Percentiles rank a stretch among this genome's conserved stretches.
phyloP scores from a whole-genome alignment of 2,797 vertebrate genomes.

The Schizopygopsis pylzovi region DNA sequence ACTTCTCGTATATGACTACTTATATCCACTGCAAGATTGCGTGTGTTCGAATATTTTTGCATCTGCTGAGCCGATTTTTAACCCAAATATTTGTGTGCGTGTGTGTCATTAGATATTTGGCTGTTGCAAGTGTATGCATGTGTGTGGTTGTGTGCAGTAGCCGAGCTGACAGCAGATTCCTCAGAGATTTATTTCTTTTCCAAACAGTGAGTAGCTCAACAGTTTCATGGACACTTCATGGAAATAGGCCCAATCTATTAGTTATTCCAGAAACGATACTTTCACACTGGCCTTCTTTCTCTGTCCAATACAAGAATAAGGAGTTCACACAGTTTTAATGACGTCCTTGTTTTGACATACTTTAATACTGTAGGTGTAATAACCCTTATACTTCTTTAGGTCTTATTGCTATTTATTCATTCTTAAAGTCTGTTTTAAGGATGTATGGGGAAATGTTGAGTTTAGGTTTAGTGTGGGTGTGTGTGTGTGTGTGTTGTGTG shows the following conservation, averaged over 20 bases:
- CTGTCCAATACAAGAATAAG: conserved; percentile 63
- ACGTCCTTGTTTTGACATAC: conserved; percentile 75
- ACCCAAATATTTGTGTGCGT: conserved; percentile 44
- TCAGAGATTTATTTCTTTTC: conserved; percentile 46
- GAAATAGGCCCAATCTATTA: conserved; percentile 65
- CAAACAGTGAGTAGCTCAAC: conserved; percentile 64
- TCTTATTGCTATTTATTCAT: conserved; percentile 43
- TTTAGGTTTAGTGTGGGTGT: background rate
- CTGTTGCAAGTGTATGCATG: conserved; percentile 33
- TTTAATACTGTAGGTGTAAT: conserved; percentile 68
- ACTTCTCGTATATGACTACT: background rate
- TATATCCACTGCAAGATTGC: background rate
- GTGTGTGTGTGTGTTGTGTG: no score
- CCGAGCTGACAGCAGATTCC: conserved; percentile 54
- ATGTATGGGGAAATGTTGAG: no score
- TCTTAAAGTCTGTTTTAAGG: no score
- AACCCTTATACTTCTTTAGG: conserved; percentile 55
- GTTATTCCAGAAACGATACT: conserved; percentile 76
- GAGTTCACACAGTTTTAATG: conserved; percentile 61
- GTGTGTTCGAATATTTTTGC: background rate
- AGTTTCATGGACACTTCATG: conserved; percentile 69
- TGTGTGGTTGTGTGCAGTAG: conserved; percentile 28
- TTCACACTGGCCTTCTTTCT: conserved; percentile 73
- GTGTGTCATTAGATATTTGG: conserved; percentile 30
- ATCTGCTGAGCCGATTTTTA: background rate